Percentiles rank a stretch among this genome's conserved stretches.
Evolutionary conservation across 35 echinoderm and acorn worm species (phyloP).

Genomic region (Ophiothrix spiculata): DNA sequence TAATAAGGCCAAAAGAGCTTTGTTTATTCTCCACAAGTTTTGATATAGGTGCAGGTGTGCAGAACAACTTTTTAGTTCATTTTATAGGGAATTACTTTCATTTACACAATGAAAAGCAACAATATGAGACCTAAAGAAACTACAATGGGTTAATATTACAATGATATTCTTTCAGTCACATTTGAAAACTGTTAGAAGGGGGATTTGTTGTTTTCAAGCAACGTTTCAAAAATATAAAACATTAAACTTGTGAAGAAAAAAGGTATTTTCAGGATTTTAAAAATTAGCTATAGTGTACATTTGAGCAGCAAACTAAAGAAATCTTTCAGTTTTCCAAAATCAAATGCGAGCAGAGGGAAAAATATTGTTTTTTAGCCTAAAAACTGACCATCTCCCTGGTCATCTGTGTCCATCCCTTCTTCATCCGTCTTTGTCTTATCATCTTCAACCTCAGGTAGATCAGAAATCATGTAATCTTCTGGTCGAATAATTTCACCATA

Average conservation of each 20-base stretch:
- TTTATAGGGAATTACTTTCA: too few species aligned
- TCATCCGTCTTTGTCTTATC: constrained; percentile 61
- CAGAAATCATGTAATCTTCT: constrained; percentile 73
- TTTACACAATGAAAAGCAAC: too few species aligned
- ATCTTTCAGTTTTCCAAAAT: background rate
- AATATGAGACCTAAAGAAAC: too few species aligned
- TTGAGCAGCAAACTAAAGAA: background rate
- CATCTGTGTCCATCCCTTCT: constrained; percentile 33
- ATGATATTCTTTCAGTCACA: background rate
- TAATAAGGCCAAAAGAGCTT: too few species aligned
- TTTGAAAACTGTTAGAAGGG: background rate
- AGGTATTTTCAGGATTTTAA: background rate
- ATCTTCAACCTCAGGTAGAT: constrained; percentile 50
- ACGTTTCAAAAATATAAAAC: background rate
- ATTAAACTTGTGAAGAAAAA: background rate
- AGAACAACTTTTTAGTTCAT: too few species aligned
- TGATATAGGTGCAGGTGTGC: too few species aligned
- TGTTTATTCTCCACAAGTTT: too few species aligned
- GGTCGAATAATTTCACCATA: constrained; percentile 89
- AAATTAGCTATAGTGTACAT: background rate
- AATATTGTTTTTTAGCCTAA: too few species aligned
- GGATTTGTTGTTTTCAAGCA: background rate
- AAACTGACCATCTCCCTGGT: constrained; percentile 26
- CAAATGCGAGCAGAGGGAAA: background rate
- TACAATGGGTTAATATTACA: background rate